Base-by-base conservation (phyloP, 1,140 invertebrate genomes). In the Zaprionus tsacasi region DNA sequence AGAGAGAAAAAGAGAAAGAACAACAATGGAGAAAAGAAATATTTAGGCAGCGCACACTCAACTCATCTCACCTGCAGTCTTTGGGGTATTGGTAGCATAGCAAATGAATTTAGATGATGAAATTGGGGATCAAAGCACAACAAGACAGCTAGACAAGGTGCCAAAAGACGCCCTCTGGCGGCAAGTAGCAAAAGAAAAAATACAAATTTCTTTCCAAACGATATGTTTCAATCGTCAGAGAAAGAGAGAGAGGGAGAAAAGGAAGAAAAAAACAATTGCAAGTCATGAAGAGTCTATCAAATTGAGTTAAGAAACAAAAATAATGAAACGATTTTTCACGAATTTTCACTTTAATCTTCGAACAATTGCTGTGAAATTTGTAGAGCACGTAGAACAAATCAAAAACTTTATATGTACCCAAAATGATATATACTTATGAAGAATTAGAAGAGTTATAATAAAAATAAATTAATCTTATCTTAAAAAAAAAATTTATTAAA, bases 21-120 rank as follows among this genome's bases (percentile, higher is more conserved):
- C 21, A 21, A 40, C 57, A 36, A 43, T 52, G 1, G 13, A 7
- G n/a, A 40, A n/a, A 21, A 2, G 40, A 15, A 43, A 68, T 63
- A 15, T n/a, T 35, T 15, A 48, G 45, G 15, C n/a, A 30, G 27
- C 11, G 33, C 2, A 56, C 30, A 35, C 55, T 56, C 15, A 1
- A 21, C 7, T 35, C 30, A n/a, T 33, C 61, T 30, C 27, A 6
- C 33, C 38, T 45, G 38, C 27, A 56, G 6, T 15, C 40, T 45
- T 45, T 55, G 52, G 52, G 21, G 12, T 13, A 57, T 35, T 35
- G 21, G 40, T 54, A 30, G 38, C 55, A 56, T 55, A 30, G 35
- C 50, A 65, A 65, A 57, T 66, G 64, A 66, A 66, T 66, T 56
- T 56, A 66, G 36, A 30, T 45, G 63, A 57, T 66, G 63, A 66